These are phyloP conservation scores for Streptopelia turtur DNA, from an alignment of 2,797 vertebrate species.

Conservation along the genomic window DNA sequence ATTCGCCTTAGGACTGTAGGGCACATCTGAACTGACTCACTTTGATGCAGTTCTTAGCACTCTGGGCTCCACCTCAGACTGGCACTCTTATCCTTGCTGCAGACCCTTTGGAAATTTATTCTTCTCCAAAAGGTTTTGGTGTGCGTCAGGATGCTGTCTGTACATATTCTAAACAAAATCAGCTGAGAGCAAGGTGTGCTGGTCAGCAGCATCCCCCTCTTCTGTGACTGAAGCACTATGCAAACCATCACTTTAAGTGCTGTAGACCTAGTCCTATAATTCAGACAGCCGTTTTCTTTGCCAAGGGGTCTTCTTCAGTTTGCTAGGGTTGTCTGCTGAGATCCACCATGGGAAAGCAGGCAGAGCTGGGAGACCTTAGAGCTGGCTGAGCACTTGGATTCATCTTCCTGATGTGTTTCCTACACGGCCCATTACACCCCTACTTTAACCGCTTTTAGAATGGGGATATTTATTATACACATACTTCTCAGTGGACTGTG, in stretches of 20 bases:
- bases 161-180: background rate
- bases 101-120: background rate
- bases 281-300: background rate
- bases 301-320: rapidly evolving
- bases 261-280: background rate
- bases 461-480: background rate
- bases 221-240: background rate
- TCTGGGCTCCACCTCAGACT: background rate
- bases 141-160: rapidly evolving
- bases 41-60: background rate
- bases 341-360: background rate
- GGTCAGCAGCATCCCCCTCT: background rate
- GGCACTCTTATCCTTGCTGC: background rate
- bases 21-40: background rate
- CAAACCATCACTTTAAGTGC: background rate
- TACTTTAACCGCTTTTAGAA: background rate
- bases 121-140: background rate
- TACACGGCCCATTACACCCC: background rate
- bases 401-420: background rate
- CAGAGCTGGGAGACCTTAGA: background rate
- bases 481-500: background rate
- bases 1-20: background rate
- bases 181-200: background rate
- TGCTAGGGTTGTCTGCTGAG: background rate
- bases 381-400: background rate